A percentile compares a stretch with the other conserved stretches of the same genome.
These are phyloP conservation scores for Telmatherina bonti DNA, from an alignment of 2,797 vertebrate species.

Conservation along the genomic window DNA sequence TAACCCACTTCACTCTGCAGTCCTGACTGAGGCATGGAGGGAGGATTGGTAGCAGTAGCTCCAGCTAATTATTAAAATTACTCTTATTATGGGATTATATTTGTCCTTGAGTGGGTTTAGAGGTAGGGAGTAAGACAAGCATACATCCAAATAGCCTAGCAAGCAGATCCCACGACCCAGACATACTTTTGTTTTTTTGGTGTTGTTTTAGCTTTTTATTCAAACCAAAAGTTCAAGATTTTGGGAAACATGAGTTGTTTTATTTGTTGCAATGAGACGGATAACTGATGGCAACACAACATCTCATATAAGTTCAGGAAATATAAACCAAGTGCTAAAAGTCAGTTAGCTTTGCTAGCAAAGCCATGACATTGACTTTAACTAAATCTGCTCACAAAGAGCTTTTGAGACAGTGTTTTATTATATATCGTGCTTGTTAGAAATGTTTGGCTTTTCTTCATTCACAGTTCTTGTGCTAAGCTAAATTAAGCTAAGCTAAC, in stretches of 20 bases:
- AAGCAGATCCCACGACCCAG: constrained; percentile 19
- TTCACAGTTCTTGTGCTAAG: background rate
- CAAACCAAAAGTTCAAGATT: constrained; percentile 15
- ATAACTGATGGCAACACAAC: background rate
- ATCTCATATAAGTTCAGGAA: background rate
- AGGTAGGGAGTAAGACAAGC: constrained; percentile 24
- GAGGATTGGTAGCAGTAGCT: constrained; percentile 53
- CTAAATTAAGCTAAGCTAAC: background rate
- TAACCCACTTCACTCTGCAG: constrained; percentile 32
- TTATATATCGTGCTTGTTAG: background rate
- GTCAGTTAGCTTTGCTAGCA: background rate
- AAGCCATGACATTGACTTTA: background rate
- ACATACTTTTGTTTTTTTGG: constrained; percentile 7
- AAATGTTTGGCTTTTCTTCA: no score
- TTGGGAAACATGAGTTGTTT: constrained; percentile 11
- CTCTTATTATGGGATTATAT: constrained; percentile 81
- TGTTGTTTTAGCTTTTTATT: constrained; percentile 5
- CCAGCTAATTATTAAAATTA: constrained; percentile 74
- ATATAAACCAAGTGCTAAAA: background rate
- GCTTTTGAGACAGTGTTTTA: background rate
- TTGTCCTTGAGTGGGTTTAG: constrained; percentile 70
- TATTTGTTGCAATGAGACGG: background rate
- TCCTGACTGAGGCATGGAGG: constrained; percentile 23
- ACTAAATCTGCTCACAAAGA: background rate
- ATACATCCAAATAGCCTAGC: constrained; percentile 26